Evolutionary conservation across 2,888 invertebrate genomes (phyloP).

Genomic region (Punctoribates punctum): DNA sequence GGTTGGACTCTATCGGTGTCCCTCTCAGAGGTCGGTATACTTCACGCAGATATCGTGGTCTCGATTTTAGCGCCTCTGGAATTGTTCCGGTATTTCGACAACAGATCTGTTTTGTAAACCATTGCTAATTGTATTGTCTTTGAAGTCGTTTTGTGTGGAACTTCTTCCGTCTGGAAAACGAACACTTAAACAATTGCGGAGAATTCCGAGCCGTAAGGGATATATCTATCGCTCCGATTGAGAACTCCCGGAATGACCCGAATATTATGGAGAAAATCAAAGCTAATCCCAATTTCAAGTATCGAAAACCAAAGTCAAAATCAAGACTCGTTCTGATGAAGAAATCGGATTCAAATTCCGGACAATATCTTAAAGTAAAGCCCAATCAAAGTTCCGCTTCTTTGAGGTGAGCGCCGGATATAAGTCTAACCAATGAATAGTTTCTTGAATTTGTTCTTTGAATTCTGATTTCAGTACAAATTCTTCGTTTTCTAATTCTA

Average conservation of each 20-base stretch:
- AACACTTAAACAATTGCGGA: slow-evolving; percentile 98
- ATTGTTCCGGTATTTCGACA: slow-evolving; percentile 77
- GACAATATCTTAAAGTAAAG: not conserved
- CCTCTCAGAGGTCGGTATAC: slow-evolving; percentile 70
- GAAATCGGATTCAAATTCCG: not conserved
- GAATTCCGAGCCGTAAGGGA: slow-evolving; percentile 94
- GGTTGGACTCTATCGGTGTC: slow-evolving; percentile 86
- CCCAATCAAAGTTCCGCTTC: not conserved
- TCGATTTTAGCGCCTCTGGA: slow-evolving; percentile 78
- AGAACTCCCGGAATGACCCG: not conserved
- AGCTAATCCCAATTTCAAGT: not conserved
- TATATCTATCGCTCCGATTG: slow-evolving; percentile 86
- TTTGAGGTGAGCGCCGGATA: not conserved
- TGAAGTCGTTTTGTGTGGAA: slow-evolving; percentile 90
- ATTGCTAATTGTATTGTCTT: slow-evolving; percentile 1
- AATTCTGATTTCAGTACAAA: slow-evolving; percentile 5
- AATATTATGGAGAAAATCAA: not conserved
- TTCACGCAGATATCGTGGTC: slow-evolving; percentile 75
- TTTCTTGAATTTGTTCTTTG: not conserved
- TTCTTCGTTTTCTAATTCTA: not conserved
- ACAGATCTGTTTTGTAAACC: not conserved
- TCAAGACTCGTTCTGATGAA: not conserved
- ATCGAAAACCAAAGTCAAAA: not conserved
- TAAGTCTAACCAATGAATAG: not conserved
- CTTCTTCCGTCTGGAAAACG: slow-evolving; percentile 98